These are phyloP conservation scores for Synanceia verrucosa DNA, from an alignment of 2,797 vertebrate species.

Conservation along the genomic window DNA sequence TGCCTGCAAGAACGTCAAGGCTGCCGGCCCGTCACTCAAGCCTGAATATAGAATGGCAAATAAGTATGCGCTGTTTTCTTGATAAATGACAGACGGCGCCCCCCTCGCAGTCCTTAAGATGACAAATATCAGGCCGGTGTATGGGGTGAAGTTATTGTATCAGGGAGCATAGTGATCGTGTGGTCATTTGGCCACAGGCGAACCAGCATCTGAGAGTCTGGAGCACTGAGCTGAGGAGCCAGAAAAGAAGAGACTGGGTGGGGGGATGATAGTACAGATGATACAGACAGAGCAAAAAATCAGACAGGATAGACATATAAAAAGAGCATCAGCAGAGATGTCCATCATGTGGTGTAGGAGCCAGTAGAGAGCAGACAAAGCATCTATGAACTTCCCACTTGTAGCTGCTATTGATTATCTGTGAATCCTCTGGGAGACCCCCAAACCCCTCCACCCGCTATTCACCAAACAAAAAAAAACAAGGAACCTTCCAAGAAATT, in stretches of 20 bases:
- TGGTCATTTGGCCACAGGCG: constrained; percentile 58
- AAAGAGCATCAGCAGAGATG: constrained; percentile 28
- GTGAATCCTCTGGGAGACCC: constrained; percentile 41
- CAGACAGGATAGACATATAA: constrained; percentile 3
- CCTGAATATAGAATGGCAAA: constrained; percentile 92
- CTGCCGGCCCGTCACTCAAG: constrained; percentile 93
- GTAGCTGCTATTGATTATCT: constrained; percentile 65
- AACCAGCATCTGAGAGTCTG: constrained; percentile 34
- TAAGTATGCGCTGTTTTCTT: constrained; percentile 87
- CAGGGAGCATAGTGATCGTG: constrained; percentile 46
- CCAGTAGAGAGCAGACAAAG: constrained; percentile 40
- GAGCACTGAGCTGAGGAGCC: constrained; percentile 15
- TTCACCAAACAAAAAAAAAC: constrained; percentile 23
- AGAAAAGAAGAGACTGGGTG: constrained; percentile 1
- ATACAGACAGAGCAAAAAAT: constrained; percentile 26
- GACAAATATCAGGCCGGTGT: constrained; percentile 81
- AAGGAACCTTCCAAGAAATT: constrained; percentile 11
- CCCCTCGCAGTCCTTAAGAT: constrained; percentile 76
- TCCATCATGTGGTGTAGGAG: constrained; percentile 21
- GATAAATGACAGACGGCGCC: constrained; percentile 86
- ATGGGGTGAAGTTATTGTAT: constrained; percentile 75
- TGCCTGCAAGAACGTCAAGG: constrained; percentile 90
- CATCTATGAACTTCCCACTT: constrained; percentile 41
- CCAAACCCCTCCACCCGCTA: constrained; percentile 11
- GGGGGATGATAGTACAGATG: background rate